Base-by-base conservation (phyloP, 92 coral and sea anemone species). In the Palythoa grandiflora region DNA sequence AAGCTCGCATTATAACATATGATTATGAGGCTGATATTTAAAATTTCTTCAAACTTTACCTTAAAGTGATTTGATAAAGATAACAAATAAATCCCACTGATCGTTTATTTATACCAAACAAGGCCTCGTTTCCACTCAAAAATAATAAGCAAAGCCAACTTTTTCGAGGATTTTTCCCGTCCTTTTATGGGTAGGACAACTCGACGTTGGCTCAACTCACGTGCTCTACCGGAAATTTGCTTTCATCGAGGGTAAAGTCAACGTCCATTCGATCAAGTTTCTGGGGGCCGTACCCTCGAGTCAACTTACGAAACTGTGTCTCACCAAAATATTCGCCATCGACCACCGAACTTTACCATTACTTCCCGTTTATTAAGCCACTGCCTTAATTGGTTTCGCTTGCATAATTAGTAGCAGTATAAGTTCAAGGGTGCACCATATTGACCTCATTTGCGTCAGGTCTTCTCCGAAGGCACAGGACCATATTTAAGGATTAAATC, bases 321-420 rank as follows among this genome's bases (percentile, higher is more conserved):
- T 21, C 38, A 14, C 50, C 13, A 7, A 0, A 5, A 35, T 54
- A 10, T 52, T 6, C 35, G 47, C 65, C 53, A 1, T 77, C 28
- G 28, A 21, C 50, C 11, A 77, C 2, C 59, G 38, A 55, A 54
- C 1, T 54, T 12, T 15, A 52, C 35, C 40, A 77, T 77, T n/a
- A n/a, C 15, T 8, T 53, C 65, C 44, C 0, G 66, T 77, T 53
- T 14, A 36, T 40, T 28, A 16, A 28, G 9, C 1, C 50, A 28
- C 83, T 77, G 35, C 83, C 83, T 52, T 77, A 77, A 77, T 77
- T 77, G 83, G 83, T 36, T 77, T 38, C 68, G 65, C 48, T 57
- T 57, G 61, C 83, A 77, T 37, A 53, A 77, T 77, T 54, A 28
- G 9, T 19, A 7, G 12, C 11, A 39, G 68, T 53, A 77, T 77